phyloP scores from a whole-genome alignment of 2,113 vertebrate genomes.

The Alligator sinensis region DNA sequence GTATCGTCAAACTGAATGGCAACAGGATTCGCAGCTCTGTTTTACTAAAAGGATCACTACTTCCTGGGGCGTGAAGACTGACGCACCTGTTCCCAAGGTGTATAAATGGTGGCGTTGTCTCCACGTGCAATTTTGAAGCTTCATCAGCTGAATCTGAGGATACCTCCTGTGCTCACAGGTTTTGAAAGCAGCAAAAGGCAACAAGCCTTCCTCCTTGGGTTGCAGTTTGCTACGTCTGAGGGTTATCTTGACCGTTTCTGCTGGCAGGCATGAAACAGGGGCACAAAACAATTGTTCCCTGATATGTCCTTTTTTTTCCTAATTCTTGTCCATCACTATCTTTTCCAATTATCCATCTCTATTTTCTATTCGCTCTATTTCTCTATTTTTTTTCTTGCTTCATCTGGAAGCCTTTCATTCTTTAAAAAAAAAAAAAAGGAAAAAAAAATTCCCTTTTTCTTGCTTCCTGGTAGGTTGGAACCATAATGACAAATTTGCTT shows the following conservation, averaged over 20 bases:
- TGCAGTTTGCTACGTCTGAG: not conserved
- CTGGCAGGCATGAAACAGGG: slow-evolving; percentile 37
- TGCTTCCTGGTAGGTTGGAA: not conserved
- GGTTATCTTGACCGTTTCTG: not conserved
- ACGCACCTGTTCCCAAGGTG: not conserved
- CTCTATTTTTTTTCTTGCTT: not conserved
- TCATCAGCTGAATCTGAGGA: not conserved
- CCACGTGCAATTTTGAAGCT: not conserved
- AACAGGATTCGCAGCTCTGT: not conserved
- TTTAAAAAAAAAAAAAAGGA: not conserved
- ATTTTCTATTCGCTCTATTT: not conserved
- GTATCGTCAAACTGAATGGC: slow-evolving; percentile 30
- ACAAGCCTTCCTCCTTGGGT: not conserved
- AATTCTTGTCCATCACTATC: slow-evolving; percentile 3
- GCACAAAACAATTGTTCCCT: slow-evolving; percentile 14
- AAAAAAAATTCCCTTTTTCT: not conserved
- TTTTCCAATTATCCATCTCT: slow-evolving; percentile 22
- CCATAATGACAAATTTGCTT: not conserved
- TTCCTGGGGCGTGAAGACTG: not conserved
- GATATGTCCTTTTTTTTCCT: slow-evolving; percentile 60
- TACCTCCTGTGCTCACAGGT: not conserved
- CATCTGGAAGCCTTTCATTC: not conserved
- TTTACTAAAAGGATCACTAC: slow-evolving; percentile 11
- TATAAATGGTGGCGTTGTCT: not conserved
- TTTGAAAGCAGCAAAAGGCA: not conserved